Base-by-base conservation (phyloP, 2,888 invertebrate genomes). In the Leptura quadrifasciata region DNA sequence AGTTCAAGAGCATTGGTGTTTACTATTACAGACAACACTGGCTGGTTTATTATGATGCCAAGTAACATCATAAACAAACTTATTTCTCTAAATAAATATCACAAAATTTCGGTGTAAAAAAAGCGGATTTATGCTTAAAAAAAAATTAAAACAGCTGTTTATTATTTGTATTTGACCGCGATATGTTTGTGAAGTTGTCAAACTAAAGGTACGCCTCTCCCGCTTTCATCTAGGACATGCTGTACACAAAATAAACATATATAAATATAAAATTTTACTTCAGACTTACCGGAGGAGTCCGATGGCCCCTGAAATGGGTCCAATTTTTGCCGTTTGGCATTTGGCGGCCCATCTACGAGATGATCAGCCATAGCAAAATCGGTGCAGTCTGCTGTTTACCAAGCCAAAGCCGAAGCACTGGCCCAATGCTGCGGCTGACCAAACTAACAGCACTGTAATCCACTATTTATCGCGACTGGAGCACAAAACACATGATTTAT, bases 301-400 rank as follows among this genome's bases (percentile, higher is more conserved):
- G 95, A 94, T 86, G 94, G 93, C 89, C 94, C 94, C 91, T 94
- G 94, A 90, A 94, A 95, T 88, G 89, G 94, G 93, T 92, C 95
- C 91, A 97, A 94, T 92, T 97, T 97, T 89, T 95, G 95, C 94
- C 97, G 95, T 94, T 98, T 97, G 90, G 90, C 88, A 90, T 94
- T 96, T 91, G 97, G 97, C 93, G 97, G 97, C 92, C 97, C 97
- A 92, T 96, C 96, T 91, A 94, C 94, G 90, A 96, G 93, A 92
- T 96, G 96, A 94, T 97, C 97, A 92, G 96, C 96, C 97, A 97
- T 97, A 86, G 87, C 86, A 85, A 84, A 85, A 84, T 83, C 80
- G 78, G 81, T 84, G 81, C 85, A 86, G 85, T 88, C 87, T 87
- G 91, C 91, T 92, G 92, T 92, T 92, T 92, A 92, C 92, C 91